Base-by-base conservation (phyloP, 2,797 vertebrate genomes). In the Acipenser ruthenus region DNA sequence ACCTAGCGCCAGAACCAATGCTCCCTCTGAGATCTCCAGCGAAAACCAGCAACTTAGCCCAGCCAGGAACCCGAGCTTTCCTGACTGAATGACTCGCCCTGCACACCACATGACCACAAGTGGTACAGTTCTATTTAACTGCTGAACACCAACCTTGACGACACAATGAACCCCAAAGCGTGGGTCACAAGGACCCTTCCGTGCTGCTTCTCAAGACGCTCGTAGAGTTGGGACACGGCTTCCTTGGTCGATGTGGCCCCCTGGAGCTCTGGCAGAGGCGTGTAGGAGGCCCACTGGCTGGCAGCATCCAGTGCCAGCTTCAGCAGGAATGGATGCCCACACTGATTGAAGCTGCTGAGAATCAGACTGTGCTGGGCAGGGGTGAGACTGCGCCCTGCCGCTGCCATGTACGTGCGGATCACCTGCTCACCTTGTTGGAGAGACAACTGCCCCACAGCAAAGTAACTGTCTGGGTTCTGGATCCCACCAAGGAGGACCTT, bases 181-280 rank as follows among this genome's bases (percentile, higher is more conserved):
- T 72, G 86, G 10, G 83, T 76, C 65, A 93, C 84, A 9, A 93
- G 72, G 56, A 86, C 68, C 62, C 50, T 79, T 49, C 93, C 86
- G 0, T 93, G 92, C 10, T 79, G 84, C 72, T 80, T 72, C 74
- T 95, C 91, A 76, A 93, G 81, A 4, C 67, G 75, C 52, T 76
- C 55, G 0, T 93, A 84, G 18, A 90, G 74, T 50, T 73, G 71
- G 65, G 83, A 82, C 18, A 81, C 78, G 0, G 84, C 73, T 6
- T 89, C 91, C 73, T 85, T 72, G 0, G 79, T 68, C 1, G 74
- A 83, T 68, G 64, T 63, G 1, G 86, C 82, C 61, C 86, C 69
- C 10, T 10, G 72, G 52, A 79, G 52, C 8, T 86, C 77, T 0
- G 75, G 50, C 1, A 74, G 67, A 0, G 75, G 72, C 0, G 77